phyloP scores from a whole-genome alignment of 2,113 vertebrate genomes.

The Perccottus glenii region DNA sequence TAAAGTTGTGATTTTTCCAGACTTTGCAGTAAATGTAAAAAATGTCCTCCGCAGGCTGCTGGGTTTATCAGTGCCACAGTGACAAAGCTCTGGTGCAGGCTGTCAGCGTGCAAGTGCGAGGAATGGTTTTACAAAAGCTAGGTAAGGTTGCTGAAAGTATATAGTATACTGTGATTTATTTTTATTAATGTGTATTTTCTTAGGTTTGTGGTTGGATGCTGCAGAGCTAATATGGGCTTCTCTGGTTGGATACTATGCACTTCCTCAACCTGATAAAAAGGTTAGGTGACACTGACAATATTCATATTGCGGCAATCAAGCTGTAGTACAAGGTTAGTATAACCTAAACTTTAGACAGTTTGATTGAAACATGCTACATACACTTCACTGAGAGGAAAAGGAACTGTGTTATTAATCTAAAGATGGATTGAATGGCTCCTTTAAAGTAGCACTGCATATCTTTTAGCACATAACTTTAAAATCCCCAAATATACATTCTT shows the following conservation, averaged over 20 bases:
- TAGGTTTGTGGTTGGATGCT: slow-evolving; percentile 94
- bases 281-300: slow-evolving; percentile 55
- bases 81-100: slow-evolving; percentile 89
- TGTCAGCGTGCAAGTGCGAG: slow-evolving; percentile 92
- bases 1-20: no score
- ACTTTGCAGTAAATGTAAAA: no score
- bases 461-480: no score
- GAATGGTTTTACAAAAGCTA: slow-evolving; percentile 92
- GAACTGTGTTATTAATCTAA: not conserved
- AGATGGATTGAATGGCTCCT: not conserved
- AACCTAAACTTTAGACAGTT: no score
- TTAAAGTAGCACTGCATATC: no score
- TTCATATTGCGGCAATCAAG: no score
- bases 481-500: no score
- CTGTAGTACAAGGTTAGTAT: no score
- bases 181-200: slow-evolving; percentile 11
- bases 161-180: no score
- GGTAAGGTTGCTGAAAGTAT: slow-evolving; percentile 70
- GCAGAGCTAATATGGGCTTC: slow-evolving; percentile 92
- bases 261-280: slow-evolving; percentile 95
- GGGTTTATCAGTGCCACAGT: slow-evolving; percentile 85
- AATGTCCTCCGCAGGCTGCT: slow-evolving; percentile 78
- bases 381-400: no score
- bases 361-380: no score
- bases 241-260: slow-evolving; percentile 84